Base-by-base conservation (phyloP, 2,888 invertebrate species). In the Spodoptera exigua region DNA sequence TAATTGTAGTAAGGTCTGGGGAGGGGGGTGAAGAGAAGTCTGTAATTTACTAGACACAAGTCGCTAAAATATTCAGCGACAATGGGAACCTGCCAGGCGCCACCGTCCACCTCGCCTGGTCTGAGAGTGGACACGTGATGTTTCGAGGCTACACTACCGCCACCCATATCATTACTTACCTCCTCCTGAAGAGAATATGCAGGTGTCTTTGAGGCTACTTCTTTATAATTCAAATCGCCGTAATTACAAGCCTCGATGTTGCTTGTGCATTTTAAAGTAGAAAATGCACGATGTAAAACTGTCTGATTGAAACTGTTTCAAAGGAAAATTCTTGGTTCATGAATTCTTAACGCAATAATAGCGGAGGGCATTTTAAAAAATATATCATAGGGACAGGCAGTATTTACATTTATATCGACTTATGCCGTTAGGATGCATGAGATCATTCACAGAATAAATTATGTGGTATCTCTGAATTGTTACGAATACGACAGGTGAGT, bases 21-120 rank as follows among this genome's bases (percentile, higher is more conserved):
- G 70, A 62, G 74, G 80, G 76, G 80, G 74, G 75, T 74, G 70
- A 80, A 76, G 73, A 41, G 74, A 83, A 87, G 86, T 84, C 91
- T 90, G 85, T 94, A 90, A 93, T 94, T 93, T 92, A 81, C 82
- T 81, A 72, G 81, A 81, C 80, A 81, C 76, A 66, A 67, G 75
- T 84, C 86, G 82, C 84, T 93, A 74, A 91, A 94, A 91, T 93
- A 92, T 93, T 93, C 89, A 93, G 83, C 74, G 72, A 70, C 78
- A 74, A 82, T 91, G 90, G 82, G 92, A 91, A 91, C 81, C 67
- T 78, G 78, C 58, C 79, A 73, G 81, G 77, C 80, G 75, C 79
- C 79, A 68, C 79, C 81, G 78, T 49, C 68, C 52, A 63, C 74
- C 66, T 43, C 70, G 48, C 52, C 58, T 59, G 54, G 55, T 66